Evolutionary conservation across 2,888 invertebrate species (phyloP), one percentile per base, ranked within the genome.

Genomic region (Marasmarcha lunaedactyla): DNA sequence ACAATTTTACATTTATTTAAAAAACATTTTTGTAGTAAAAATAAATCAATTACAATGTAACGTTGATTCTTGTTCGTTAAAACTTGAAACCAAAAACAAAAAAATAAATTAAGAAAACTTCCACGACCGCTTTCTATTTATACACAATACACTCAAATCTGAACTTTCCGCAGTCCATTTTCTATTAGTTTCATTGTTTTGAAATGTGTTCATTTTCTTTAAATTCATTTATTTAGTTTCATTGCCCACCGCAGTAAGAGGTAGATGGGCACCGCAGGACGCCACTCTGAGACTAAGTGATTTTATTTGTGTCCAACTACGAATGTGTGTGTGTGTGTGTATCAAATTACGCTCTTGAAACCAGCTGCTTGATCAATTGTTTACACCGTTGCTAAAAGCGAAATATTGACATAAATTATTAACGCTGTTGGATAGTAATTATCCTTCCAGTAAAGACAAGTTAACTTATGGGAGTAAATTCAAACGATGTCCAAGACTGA

Each of bases 291-390:
- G 52, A 57, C 74, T 81, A 83, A 83, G 83, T 83, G 83, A 81
- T 79, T 83, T 81, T 79, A 78, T 83, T 81, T 79, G 79, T 76
- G 81, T 71, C 72, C 77, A 77, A 78, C 81, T 77, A 73, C 71
- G 78, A 57, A 74, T 70, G 73, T 73, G 74, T 83, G 81, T 83
- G 73, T 73, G 74, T 83, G 81, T 83, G 73, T 73, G 74, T 83
- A 81, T 83, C 81, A 71, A 71, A 81, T 83, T 83, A 81, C 81
- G 59, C 54, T 60, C 57, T 59, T 55, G 66, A 57, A 57, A 62
- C 78, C 76, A 78, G 69, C 78, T 73, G 78, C 51, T 77, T 81
- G 81, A 79, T 81, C 72, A 76, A 83, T 79, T 61, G 66, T 57
- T 58, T 51, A 50, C 49, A 52, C 55, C 50, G 55, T 59, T 55